A percentile compares a stretch with the other conserved stretches of the same genome.
These are phyloP conservation scores for Tetragonisca angustula DNA, from an alignment of 2,888 invertebrate genomes.

Conservation along the genomic window DNA sequence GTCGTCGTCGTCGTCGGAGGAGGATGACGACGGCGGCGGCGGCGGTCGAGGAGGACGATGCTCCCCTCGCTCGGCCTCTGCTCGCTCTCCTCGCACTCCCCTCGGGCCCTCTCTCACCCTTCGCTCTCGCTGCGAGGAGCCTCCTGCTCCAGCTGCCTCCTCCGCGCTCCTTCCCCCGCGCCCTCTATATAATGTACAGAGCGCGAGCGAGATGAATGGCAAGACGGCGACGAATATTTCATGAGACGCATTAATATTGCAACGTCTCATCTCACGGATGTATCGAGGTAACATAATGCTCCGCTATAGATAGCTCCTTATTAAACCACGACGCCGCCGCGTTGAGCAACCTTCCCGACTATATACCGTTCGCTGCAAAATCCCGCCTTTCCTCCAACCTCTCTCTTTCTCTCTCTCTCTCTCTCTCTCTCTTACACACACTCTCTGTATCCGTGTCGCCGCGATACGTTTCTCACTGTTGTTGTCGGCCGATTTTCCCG, in stretches of 20 bases:
- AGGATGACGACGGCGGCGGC: conserved; percentile 14
- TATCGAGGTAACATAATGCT: conserved; percentile 85
- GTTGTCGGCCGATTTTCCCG: background rate
- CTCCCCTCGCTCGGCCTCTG: conserved; percentile 45
- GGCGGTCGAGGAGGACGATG: conserved; percentile 32
- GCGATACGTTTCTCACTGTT: background rate
- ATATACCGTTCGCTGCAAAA: conserved; percentile 62
- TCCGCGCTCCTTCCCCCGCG: conserved; percentile 42
- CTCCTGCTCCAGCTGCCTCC: conserved; percentile 36
- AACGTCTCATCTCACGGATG: conserved; percentile 84
- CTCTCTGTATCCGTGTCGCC: background rate
- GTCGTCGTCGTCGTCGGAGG: too few relatives aligned
- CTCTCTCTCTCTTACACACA: too few relatives aligned
- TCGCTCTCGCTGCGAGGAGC: conserved; percentile 15
- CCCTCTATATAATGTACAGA: conserved; percentile 70
- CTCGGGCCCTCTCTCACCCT: conserved; percentile 18
- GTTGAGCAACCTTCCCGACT: conserved; percentile 75
- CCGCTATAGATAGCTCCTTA: conserved; percentile 85
- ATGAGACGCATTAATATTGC: conserved; percentile 83
- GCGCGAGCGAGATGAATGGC: conserved; percentile 82
- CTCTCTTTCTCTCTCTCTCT: too few relatives aligned
- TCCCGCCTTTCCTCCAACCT: conserved; percentile 49
- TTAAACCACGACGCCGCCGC: conserved; percentile 82
- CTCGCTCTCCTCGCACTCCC: conserved; percentile 26
- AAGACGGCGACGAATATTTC: conserved; percentile 83